Conservation (phyloP, 2,113 vertebrate species). For the Stigmatopora nigra region DNA sequence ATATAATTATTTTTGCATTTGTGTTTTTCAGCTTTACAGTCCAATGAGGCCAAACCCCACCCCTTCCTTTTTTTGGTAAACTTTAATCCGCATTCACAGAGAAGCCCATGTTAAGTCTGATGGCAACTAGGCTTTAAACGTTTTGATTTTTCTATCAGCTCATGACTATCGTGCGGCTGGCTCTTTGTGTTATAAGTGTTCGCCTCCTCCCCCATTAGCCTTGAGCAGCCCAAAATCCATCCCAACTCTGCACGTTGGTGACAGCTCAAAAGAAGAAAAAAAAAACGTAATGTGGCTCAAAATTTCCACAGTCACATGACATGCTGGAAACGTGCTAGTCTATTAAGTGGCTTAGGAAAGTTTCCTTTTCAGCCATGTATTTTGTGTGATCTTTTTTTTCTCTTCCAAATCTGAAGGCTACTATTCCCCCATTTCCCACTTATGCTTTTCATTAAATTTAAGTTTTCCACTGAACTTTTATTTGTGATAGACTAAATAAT, state of each 20-base stretch:
- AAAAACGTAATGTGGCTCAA: conserved; percentile 27
- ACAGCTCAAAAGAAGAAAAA: conserved; percentile 23
- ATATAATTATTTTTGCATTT: too few species aligned
- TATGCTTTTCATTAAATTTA: neutral
- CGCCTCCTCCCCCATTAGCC: conserved; percentile 19
- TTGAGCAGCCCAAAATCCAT: conserved; percentile 45
- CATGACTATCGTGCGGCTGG: conserved; percentile 9
- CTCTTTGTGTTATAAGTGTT: conserved; percentile 13
- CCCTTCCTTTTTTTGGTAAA: conserved; percentile 3
- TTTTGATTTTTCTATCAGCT: conserved; percentile 5
- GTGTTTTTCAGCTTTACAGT: too few species aligned
- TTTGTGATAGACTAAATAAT: conserved; percentile 14
- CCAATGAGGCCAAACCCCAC: conserved; percentile 19
- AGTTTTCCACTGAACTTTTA: conserved; percentile 25
- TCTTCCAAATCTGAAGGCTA: conserved; percentile 19
- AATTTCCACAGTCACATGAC: conserved; percentile 11
- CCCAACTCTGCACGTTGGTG: conserved; percentile 41
- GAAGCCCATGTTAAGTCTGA: conserved; percentile 11
- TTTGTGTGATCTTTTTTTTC: conserved; percentile 8
- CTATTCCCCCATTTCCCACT: conserved; percentile 53
- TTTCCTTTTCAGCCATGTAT: neutral
- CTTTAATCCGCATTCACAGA: conserved; percentile 15
- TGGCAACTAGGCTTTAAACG: neutral
- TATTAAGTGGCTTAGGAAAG: conserved; percentile 3
- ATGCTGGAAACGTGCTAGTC: conserved; percentile 1